phyloP scores from a whole-genome alignment of 1,140 invertebrate genomes.

The Orius laevigatus region DNA sequence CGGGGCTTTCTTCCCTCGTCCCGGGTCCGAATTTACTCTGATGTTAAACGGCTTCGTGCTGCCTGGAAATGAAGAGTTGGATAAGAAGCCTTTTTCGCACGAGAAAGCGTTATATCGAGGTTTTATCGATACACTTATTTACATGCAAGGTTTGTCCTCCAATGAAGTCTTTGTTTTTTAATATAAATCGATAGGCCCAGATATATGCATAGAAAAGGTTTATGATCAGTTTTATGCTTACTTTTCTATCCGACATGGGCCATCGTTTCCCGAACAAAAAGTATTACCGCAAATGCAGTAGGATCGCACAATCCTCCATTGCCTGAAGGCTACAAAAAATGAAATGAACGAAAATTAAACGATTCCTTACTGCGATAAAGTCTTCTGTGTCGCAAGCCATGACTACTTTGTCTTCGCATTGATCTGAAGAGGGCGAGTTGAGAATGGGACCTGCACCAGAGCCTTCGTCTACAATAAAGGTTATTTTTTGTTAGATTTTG shows the following conservation, averaged over 20 bases:
- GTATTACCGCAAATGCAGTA: slow-evolving; percentile 56
- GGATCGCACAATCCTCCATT: slow-evolving; percentile 44
- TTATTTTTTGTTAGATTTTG: background rate
- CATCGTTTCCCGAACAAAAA: slow-evolving; percentile 40
- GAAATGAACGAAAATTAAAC: background rate
- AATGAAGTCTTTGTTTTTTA: too few species aligned
- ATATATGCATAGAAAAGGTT: background rate
- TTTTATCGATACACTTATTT: too few species aligned
- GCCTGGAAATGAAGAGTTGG: slow-evolving; percentile 19
- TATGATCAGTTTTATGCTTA: slow-evolving; percentile 15
- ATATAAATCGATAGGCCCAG: too few species aligned
- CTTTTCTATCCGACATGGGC: slow-evolving; percentile 53
- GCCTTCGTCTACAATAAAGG: slow-evolving; percentile 23
- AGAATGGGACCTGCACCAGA: slow-evolving; percentile 24
- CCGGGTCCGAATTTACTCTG: slow-evolving; percentile 53
- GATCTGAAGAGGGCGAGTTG: slow-evolving; percentile 26
- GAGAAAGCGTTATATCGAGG: too few species aligned
- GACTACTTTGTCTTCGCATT: slow-evolving; percentile 52
- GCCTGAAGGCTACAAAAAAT: slow-evolving; percentile 33
- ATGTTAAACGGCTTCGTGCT: slow-evolving; percentile 60
- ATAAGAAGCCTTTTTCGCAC: too few species aligned
- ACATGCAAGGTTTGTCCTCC: too few species aligned
- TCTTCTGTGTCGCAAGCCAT: slow-evolving; percentile 69
- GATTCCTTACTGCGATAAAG: slow-evolving; percentile 47
- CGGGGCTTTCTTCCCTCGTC: slow-evolving; percentile 41